A percentile compares a stretch with the other conserved stretches of the same genome.
These are phyloP conservation scores for Ectemnius cavifrons DNA, from an alignment of 2,888 invertebrate genomes.

Conservation along the genomic window DNA sequence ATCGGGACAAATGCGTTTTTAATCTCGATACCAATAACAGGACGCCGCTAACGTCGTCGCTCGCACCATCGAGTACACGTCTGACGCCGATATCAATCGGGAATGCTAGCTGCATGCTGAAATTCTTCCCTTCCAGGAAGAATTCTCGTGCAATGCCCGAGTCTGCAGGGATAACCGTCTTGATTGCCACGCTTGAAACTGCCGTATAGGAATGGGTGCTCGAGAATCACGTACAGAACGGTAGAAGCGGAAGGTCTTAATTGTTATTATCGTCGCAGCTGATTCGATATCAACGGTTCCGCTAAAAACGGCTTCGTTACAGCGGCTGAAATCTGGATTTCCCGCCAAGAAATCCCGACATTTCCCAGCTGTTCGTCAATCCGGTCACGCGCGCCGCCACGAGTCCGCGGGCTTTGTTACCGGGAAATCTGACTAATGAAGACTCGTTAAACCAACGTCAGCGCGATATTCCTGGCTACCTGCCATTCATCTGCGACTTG, in stretches of 20 bases:
- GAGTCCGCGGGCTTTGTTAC: slow-evolving; percentile 53
- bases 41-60: neutral
- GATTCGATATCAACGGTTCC: slow-evolving; percentile 36
- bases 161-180: too few species aligned
- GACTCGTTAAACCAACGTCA: slow-evolving; percentile 45
- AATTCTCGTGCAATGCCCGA: too few species aligned
- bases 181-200: too few species aligned
- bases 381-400: slow-evolving; percentile 49
- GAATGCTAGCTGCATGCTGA: neutral
- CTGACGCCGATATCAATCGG: neutral
- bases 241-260: slow-evolving; percentile 17
- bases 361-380: slow-evolving; percentile 35
- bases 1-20: slow-evolving; percentile 7
- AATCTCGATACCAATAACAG: slow-evolving; percentile 3
- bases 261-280: slow-evolving; percentile 33
- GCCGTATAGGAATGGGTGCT: too few species aligned
- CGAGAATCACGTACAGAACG: too few species aligned
- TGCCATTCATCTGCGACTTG: neutral
- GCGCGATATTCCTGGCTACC: slow-evolving; percentile 47
- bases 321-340: slow-evolving; percentile 35
- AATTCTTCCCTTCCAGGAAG: too few species aligned
- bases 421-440: slow-evolving; percentile 58
- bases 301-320: slow-evolving; percentile 51
- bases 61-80: too few species aligned
- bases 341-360: slow-evolving; percentile 43